phyloP scores from a whole-genome alignment of 2,888 invertebrate species.

The Drosophila atroscutellata region DNA sequence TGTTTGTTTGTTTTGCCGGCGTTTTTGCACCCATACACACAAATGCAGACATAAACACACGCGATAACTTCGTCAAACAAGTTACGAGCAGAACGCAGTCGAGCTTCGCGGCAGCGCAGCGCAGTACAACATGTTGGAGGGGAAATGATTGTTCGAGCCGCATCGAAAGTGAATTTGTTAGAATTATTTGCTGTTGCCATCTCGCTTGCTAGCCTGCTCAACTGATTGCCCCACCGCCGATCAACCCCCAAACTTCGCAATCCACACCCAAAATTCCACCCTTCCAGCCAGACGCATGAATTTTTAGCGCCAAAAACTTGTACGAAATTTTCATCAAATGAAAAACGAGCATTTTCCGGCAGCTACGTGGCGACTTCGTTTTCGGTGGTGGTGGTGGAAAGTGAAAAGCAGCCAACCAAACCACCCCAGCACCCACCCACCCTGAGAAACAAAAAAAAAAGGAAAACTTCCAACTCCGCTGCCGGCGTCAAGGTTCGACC shows the following conservation, averaged over 20 bases:
- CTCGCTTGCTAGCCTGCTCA: slow-evolving; percentile 19
- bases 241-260: slow-evolving; percentile 34
- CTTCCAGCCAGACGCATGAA: slow-evolving; percentile 4
- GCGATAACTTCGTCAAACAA: slow-evolving; percentile 25
- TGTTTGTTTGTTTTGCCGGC: slow-evolving; percentile 73
- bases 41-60: slow-evolving; percentile 1
- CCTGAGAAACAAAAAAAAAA: slow-evolving; percentile 27
- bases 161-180: slow-evolving; percentile 74
- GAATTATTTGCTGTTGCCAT: slow-evolving; percentile 22
- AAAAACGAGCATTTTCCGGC: slow-evolving; percentile 68
- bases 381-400: slow-evolving; percentile 73
- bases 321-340: slow-evolving; percentile 71
- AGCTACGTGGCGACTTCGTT: slow-evolving; percentile 9
- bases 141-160: slow-evolving; percentile 59
- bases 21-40: slow-evolving; percentile 36
- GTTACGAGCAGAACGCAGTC: slow-evolving; percentile 27
- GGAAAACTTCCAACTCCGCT: slow-evolving; percentile 44
- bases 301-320: slow-evolving; percentile 67
- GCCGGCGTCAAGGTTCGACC: slow-evolving; percentile 29
- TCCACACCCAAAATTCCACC: slow-evolving; percentile 16
- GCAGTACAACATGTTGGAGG: slow-evolving; percentile 67
- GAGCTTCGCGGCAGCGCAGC: slow-evolving; percentile 22
- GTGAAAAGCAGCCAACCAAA: slow-evolving; percentile 77
- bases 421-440: slow-evolving; percentile 69
- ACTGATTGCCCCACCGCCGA: slow-evolving; percentile 30